Conservation (phyloP, 2,113 vertebrate species). For the Oenanthe melanoleuca region DNA sequence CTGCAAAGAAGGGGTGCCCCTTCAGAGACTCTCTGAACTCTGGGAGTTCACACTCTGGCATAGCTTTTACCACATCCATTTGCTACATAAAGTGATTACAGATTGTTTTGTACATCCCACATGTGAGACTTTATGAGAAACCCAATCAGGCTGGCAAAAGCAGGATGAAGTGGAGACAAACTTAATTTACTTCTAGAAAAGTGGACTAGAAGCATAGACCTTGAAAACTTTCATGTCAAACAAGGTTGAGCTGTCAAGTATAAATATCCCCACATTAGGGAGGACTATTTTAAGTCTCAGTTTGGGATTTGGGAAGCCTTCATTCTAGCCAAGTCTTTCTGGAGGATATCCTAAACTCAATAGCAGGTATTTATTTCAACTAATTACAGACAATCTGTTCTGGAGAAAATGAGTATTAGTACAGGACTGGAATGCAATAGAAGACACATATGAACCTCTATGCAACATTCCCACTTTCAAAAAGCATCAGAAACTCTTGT, state of each 20-base stretch:
- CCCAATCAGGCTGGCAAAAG: not conserved
- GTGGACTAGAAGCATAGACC: not conserved
- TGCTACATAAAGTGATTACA: not conserved
- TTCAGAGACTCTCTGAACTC: not conserved
- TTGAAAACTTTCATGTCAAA: not conserved
- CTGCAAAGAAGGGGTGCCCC: not conserved
- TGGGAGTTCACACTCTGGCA: not conserved
- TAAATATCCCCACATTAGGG: not conserved
- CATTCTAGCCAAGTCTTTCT: slow-evolving; percentile 28
- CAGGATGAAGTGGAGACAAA: not conserved
- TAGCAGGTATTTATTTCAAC: slow-evolving; percentile 48
- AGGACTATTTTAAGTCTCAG: not conserved
- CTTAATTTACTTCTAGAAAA: not conserved
- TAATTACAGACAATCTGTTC: slow-evolving; percentile 53
- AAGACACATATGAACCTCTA: not conserved
- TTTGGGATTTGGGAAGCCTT: not conserved
- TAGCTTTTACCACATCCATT: not conserved
- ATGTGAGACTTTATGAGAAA: not conserved
- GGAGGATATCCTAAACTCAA: slow-evolving; percentile 31
- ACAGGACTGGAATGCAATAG: not conserved
- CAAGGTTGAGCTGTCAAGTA: not conserved
- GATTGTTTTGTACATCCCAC: not conserved
- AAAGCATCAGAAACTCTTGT: not conserved
- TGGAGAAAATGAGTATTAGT: slow-evolving; percentile 24
- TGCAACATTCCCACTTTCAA: not conserved